A percentile compares a stretch with the other conserved stretches of the same genome.
These are phyloP conservation scores for Zaprionus capensis DNA, from an alignment of 1,140 invertebrate species.

Conservation along the genomic window DNA sequence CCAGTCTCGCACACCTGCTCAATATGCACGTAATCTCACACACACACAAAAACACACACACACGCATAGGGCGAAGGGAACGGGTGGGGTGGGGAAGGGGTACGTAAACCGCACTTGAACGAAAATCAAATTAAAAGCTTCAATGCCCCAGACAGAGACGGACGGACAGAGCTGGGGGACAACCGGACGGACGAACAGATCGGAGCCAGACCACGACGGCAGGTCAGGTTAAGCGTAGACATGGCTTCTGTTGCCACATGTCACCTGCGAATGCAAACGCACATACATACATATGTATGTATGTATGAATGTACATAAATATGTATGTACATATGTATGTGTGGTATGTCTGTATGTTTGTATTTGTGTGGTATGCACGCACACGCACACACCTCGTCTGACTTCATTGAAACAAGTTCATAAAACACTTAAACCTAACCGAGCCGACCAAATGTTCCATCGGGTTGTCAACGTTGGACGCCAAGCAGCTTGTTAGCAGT, in stretches of 20 bases:
- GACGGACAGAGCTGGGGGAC: constrained; percentile 17
- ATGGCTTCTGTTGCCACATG: constrained; percentile 67
- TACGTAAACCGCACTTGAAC: constrained; percentile 78
- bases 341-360: background rate
- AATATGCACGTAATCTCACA: constrained; percentile 6
- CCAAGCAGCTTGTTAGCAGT: constrained; percentile 68
- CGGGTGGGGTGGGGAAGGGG: background rate
- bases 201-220: constrained; percentile 30
- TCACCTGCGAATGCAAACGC: constrained; percentile 54
- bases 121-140: constrained; percentile 83
- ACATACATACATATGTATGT: constrained; percentile 4
- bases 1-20: constrained; percentile 8
- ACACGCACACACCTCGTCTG: constrained; percentile 63
- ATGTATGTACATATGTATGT: background rate
- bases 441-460: constrained; percentile 65
- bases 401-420: constrained; percentile 82
- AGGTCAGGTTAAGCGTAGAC: constrained; percentile 47
- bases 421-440: constrained; percentile 81
- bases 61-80: background rate
- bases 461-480: constrained; percentile 51
- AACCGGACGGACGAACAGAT: background rate
- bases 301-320: background rate
- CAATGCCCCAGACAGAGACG: constrained; percentile 69
- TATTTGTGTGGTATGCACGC: constrained; percentile 5
- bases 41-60: constrained; percentile 4